Conservation (phyloP, 1,140 invertebrate genomes). For the Drosophila equinoxialis region DNA sequence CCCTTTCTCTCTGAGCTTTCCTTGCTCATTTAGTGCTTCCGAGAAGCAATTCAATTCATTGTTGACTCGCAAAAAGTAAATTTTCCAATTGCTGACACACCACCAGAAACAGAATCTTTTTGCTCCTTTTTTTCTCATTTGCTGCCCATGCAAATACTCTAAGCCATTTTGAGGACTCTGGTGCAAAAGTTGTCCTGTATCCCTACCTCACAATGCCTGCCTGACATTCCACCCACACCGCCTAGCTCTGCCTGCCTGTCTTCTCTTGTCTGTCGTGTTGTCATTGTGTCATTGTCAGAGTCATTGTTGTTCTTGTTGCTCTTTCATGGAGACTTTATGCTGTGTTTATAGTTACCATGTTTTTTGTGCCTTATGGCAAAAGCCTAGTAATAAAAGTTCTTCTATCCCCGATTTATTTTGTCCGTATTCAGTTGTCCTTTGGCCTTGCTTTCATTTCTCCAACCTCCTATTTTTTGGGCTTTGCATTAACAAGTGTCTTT, state of each 20-base stretch:
- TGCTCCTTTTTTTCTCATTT: slow-evolving; percentile 29
- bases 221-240: not conserved
- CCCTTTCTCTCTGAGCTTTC: not conserved
- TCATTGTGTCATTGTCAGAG: slow-evolving; percentile 28
- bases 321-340: slow-evolving; percentile 40
- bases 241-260: not conserved
- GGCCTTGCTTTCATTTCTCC: slow-evolving; percentile 15
- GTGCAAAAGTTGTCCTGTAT: slow-evolving; percentile 26
- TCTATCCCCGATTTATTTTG: slow-evolving; percentile 17
- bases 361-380: slow-evolving; percentile 44
- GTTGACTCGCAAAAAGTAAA: slow-evolving; percentile 66
- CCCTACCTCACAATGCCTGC: not conserved
- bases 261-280: slow-evolving; percentile 15
- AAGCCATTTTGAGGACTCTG: slow-evolving; percentile 34
- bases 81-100: slow-evolving; percentile 30
- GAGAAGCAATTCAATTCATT: slow-evolving; percentile 66
- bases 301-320: slow-evolving; percentile 21
- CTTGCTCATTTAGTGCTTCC: slow-evolving; percentile 54
- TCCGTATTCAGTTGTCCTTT: not conserved
- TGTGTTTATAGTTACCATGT: slow-evolving; percentile 52
- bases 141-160: slow-evolving; percentile 38
- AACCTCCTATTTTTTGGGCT: not conserved
- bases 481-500: slow-evolving; percentile 33
- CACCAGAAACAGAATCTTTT: slow-evolving; percentile 18
- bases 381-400: slow-evolving; percentile 39